These are phyloP conservation scores for Tribolium castaneum DNA, from an alignment of 1,140 invertebrate genomes.

Conservation along the genomic window DNA sequence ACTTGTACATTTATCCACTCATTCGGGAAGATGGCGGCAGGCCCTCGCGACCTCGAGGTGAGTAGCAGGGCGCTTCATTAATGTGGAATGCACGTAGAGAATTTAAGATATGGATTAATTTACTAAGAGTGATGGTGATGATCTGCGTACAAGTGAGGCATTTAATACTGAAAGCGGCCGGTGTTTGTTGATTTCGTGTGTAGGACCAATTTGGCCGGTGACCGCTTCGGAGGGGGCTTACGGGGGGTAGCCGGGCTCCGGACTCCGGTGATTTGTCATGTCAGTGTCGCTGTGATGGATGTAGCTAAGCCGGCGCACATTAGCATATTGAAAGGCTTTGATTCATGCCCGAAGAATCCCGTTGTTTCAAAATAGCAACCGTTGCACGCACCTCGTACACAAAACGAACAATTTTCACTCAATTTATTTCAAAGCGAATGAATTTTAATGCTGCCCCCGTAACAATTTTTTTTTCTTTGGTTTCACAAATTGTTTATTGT, in stretches of 20 bases:
- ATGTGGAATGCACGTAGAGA: constrained; percentile 33
- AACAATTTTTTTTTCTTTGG: too few species aligned
- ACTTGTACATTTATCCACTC: background rate
- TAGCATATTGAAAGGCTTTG: constrained; percentile 59
- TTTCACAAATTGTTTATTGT: too few species aligned
- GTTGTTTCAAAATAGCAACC: constrained; percentile 57
- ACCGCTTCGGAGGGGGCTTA: background rate
- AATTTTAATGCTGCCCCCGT: background rate
- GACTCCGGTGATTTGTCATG: constrained; percentile 58
- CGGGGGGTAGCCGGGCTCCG: constrained; percentile 27
- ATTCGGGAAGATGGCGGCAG: background rate
- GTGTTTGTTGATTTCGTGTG: constrained; percentile 44
- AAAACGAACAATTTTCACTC: background rate
- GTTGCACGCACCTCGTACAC: constrained; percentile 36
- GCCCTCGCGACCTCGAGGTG: background rate
- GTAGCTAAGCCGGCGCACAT: constrained; percentile 48
- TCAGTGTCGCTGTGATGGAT: constrained; percentile 59
- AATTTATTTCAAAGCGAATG: background rate
- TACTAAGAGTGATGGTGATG: constrained; percentile 32
- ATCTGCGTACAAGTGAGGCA: constrained; percentile 20
- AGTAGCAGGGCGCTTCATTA: constrained; percentile 20
- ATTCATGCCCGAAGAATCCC: constrained; percentile 56
- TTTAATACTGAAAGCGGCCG: background rate
- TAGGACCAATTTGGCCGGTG: constrained; percentile 37
- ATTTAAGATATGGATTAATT: constrained; percentile 41